Evolutionary conservation across 2,888 invertebrate genomes (phyloP).

Genomic region (Gari tellinella): DNA sequence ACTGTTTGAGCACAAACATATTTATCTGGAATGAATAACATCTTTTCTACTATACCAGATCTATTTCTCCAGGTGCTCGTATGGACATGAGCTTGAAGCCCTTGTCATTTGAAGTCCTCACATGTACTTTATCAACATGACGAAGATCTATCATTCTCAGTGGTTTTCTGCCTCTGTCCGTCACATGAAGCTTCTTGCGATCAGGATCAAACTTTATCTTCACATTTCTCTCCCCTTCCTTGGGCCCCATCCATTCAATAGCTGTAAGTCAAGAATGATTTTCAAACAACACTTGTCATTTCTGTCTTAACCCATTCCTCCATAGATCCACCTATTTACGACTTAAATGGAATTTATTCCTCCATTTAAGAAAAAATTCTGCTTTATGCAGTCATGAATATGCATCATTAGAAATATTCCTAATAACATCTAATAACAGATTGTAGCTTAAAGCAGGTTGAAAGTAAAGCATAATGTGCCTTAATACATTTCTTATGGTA

Average conservation of each 20-base stretch:
- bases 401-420: too few species aligned
- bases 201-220: slow-evolving; percentile 67
- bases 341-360: too few species aligned
- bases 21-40: background rate
- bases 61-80: slow-evolving; percentile 70
- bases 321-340: too few species aligned
- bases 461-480: too few species aligned
- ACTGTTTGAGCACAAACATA: too few species aligned
- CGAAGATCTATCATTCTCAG: slow-evolving; percentile 75
- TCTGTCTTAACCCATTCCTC: too few species aligned
- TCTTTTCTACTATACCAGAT: slow-evolving; percentile 62
- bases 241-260: slow-evolving; percentile 77
- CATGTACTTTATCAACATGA: slow-evolving; percentile 47
- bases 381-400: too few species aligned
- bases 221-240: slow-evolving; percentile 70
- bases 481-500: too few species aligned
- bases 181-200: slow-evolving; percentile 70
- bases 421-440: too few species aligned
- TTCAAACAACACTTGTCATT: too few species aligned
- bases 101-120: slow-evolving; percentile 64
- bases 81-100: slow-evolving; percentile 60
- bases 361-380: too few species aligned
- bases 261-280: slow-evolving; percentile 66
- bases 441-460: too few species aligned
- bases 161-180: slow-evolving; percentile 62